These are phyloP conservation scores for Agriopis aurantiaria DNA, from an alignment of 2,888 invertebrate genomes.

Conservation along the genomic window DNA sequence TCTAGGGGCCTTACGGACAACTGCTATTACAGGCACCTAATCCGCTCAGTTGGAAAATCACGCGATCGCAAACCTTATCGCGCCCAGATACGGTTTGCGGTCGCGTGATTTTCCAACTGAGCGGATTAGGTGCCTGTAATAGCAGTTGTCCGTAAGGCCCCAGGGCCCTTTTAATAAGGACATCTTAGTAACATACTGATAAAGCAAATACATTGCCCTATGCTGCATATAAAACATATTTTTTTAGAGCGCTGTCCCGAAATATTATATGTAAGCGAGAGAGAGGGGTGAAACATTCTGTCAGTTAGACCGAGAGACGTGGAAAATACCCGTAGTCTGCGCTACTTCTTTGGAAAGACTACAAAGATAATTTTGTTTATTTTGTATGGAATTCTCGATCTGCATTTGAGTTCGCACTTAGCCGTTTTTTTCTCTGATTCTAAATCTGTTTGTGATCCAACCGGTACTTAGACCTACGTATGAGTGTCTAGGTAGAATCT, in stretches of 20 bases:
- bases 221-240: not conserved
- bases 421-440: slow-evolving; percentile 39
- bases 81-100: too few relatives aligned
- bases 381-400: slow-evolving; percentile 26
- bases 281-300: not conserved
- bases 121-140: too few relatives aligned
- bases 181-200: slow-evolving; percentile 3
- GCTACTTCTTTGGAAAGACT: not conserved
- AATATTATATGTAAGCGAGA: not conserved
- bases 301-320: too few relatives aligned
- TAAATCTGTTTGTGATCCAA: slow-evolving; percentile 34
- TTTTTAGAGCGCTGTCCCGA: too few relatives aligned
- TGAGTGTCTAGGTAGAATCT: not conserved
- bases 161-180: not conserved
- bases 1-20: too few relatives aligned
- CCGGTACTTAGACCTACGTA: slow-evolving; percentile 25
- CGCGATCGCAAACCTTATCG: too few relatives aligned
- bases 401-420: slow-evolving; percentile 35
- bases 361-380: not conserved
- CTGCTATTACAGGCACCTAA: too few relatives aligned
- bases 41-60: too few relatives aligned
- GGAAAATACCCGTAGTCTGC: too few relatives aligned
- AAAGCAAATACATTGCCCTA: slow-evolving; percentile 5
- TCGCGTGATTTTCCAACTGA: too few relatives aligned
- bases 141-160: too few relatives aligned